Evolutionary conservation across 35 echinoderm and acorn worm species (phyloP).

Genomic region (Anneissia japonica): DNA sequence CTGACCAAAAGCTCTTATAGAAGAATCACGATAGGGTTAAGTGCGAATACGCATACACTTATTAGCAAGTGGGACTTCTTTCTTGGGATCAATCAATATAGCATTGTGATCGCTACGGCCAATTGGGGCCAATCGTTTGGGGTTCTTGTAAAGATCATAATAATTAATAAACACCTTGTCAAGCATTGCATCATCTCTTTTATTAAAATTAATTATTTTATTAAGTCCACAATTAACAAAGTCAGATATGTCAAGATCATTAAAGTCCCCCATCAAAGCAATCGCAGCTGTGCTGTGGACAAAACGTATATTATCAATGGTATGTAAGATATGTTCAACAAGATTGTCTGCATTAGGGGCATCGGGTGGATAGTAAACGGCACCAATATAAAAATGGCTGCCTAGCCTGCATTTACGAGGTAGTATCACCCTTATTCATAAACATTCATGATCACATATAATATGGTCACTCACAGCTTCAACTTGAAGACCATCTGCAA

Average conservation of each 20-base stretch:
- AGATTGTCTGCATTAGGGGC: not conserved
- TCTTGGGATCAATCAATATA: not conserved
- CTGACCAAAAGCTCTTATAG: conserved; percentile 10
- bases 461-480: not conserved
- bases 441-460: not conserved
- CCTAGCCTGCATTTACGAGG: not conserved
- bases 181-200: conserved; percentile 2
- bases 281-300: too few species aligned
- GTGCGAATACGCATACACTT: not conserved
- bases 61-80: not conserved
- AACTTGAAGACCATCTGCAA: not conserved
- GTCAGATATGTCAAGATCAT: not conserved
- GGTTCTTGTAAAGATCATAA: not conserved
- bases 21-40: conserved; percentile 16
- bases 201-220: conserved; percentile 10
- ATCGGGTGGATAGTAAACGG: not conserved
- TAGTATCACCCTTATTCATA: not conserved
- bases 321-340: not conserved
- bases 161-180: conserved; percentile 20
- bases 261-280: too few species aligned
- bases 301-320: not conserved
- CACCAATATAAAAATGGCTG: not conserved
- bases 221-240: conserved; percentile 1
- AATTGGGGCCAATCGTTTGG: not conserved
- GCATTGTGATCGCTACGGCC: conserved; percentile 13